Base-by-base conservation (phyloP, 2,888 invertebrate species). In the Cloeon dipterum region DNA sequence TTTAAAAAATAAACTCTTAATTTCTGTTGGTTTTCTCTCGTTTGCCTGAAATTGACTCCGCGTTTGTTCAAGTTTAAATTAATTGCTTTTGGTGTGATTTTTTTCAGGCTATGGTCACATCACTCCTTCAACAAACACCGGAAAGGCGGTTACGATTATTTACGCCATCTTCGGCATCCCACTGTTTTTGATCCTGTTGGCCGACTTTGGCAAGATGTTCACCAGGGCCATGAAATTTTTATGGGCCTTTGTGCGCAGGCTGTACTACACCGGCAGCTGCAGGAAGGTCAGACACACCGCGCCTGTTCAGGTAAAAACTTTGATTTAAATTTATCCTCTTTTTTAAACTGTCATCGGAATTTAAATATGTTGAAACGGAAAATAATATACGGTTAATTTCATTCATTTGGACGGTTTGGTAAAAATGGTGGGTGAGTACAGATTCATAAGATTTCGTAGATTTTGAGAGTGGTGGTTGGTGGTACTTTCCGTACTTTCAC, bases 101-200 rank as follows among this genome's bases (percentile, higher is more conserved):
- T 35, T 61, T 62, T 29, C 63, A 94, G 94, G 94, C 50, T 96
- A 96, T 61, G 94, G 96, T 41, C 89, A 96, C 56, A 83, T 96
- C 48, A 76, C 82, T 34, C 94, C 96, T 1, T 77, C 76, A 46
- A 96, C 96, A 10, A 68, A 61, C 5, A 70, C 74, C 10, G 96
- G 94, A 7, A 69, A 79, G 42, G 71, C 78, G 1, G 66, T 89
- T 34, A 91, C 93, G 1, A 89, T 98, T 44, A 61, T 85, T 19
- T 98, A 98, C 55, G 86, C 96, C 20, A 72, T 86, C 42, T 71
- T 96, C 43, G 96, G 96, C 10, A 94, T 96, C 48, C 96, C 96
- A 0, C 65, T 96, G 48, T 91, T 96, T 57, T 64, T 96, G 46
- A 83, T 96, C 39, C 74, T 93, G 13, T 57, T 98, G 44, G 88